phyloP scores from a whole-genome alignment of 2,888 invertebrate species.

The Hemicrepidius hirtus region DNA sequence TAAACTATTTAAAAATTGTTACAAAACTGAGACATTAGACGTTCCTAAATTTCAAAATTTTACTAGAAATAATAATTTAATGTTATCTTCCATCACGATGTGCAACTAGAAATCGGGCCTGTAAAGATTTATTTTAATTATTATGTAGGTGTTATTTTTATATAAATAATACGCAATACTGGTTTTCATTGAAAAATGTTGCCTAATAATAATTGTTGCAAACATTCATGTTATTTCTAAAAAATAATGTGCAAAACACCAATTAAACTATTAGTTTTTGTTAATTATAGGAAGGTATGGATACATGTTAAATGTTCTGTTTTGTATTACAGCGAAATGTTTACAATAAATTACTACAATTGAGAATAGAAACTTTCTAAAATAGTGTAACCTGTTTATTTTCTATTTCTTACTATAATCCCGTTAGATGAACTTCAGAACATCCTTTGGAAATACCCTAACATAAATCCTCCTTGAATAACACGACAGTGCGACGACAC shows the following conservation, averaged over 20 bases:
- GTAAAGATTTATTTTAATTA: constrained; percentile 39
- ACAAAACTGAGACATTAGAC: constrained; percentile 35
- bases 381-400: constrained; percentile 1
- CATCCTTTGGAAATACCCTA: too few species aligned
- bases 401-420: neutral
- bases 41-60: constrained; percentile 48
- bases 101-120: constrained; percentile 35
- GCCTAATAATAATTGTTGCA: constrained; percentile 68
- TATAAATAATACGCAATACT: constrained; percentile 49
- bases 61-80: constrained; percentile 33
- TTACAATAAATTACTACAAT: constrained; percentile 65
- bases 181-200: constrained; percentile 59
- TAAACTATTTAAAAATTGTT: constrained; percentile 35
- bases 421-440: too few species aligned
- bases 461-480: too few species aligned
- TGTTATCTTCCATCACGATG: constrained; percentile 29
- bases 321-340: constrained; percentile 60
- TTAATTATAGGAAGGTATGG: constrained; percentile 62
- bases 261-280: constrained; percentile 69
- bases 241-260: constrained; percentile 73
- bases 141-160: constrained; percentile 48
- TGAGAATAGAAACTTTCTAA: constrained; percentile 31
- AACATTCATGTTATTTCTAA: constrained; percentile 68
- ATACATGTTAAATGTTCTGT: constrained; percentile 64
- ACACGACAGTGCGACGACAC: too few species aligned